Evolutionary conservation across 2,888 invertebrate species (phyloP), one percentile per base, ranked within the genome.

Genomic region (Arctia plantaginis): DNA sequence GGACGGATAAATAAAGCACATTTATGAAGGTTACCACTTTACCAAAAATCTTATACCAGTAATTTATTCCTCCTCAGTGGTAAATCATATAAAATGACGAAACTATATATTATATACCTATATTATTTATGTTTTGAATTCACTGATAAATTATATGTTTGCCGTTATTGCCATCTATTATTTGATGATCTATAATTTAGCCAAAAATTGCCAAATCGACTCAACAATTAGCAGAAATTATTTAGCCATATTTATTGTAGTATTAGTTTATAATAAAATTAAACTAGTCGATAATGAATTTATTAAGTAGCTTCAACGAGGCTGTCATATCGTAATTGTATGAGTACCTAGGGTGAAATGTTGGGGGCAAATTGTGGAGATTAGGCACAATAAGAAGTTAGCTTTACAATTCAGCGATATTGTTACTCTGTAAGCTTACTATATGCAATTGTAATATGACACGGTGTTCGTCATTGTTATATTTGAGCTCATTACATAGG

Each of bases 161-260:
- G 67, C 47, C 6, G 55, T 27, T 41, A 67, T 35, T 2, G n/a
- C 59, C 59, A 44, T 66, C 77, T 35, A 76, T 75, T 76, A 84
- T 86, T 62, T 90, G 87, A 87, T 85, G 82, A 89, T 85, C 88
- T 90, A 90, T 93, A 85, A 88, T 93, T 93, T 89, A 87, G 94
- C 94, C 94, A 95, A 95, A 94, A 93, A 92, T 93, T 94, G 95
- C 95, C 95, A 95, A 95, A 95, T 90, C 85, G 86, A 90, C 90
- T 93, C 90, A 88, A 92, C 78, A 88, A 82, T 80, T 92, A 90
- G 88, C 86, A 81, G 84, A 89, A 86, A 76, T 88, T 86, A 87
- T 88, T 90, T 89, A 90, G 86, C 88, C 80, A 81, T 89, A 90
- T 90, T 88, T 90, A 89, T 89, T 82, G 77, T 89, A 90, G 82